phyloP scores from a whole-genome alignment of 2,113 vertebrate species.

The Lasiurus cinereus region DNA sequence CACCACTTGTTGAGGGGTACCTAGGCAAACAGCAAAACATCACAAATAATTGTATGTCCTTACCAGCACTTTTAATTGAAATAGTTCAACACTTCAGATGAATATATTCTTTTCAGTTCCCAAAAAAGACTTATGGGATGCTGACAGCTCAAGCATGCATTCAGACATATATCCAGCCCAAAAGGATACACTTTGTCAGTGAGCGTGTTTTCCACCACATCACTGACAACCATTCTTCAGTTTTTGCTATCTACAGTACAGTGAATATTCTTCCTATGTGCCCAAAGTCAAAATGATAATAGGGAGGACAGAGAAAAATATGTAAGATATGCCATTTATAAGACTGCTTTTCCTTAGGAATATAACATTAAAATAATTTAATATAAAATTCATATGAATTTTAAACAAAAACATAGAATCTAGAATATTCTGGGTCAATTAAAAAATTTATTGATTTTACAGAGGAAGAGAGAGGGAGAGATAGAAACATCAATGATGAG shows the following conservation, averaged over 20 bases:
- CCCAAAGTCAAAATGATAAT: not conserved
- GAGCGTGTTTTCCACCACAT: not conserved
- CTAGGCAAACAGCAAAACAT: conserved; percentile 82
- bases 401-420: conserved; percentile 1
- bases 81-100: not conserved
- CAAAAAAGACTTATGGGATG: not conserved
- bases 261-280: not conserved
- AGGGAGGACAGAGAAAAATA: not conserved
- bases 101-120: not conserved
- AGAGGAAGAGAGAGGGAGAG: too few relatives aligned
- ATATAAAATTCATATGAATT: not conserved
- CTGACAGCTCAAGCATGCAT: not conserved
- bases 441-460: not conserved
- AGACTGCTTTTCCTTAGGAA: conserved; percentile 11
- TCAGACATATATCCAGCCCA: not conserved
- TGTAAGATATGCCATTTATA: not conserved
- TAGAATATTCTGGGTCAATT: not conserved
- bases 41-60: not conserved
- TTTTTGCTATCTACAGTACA: not conserved
- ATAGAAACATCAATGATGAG: too few relatives aligned
- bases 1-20: conserved; percentile 92
- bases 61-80: not conserved
- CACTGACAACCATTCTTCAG: not conserved
- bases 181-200: not conserved
- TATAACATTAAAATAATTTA: not conserved